These are phyloP conservation scores for Gila orcuttii DNA, from an alignment of 2,113 vertebrate species.

Conservation along the genomic window DNA sequence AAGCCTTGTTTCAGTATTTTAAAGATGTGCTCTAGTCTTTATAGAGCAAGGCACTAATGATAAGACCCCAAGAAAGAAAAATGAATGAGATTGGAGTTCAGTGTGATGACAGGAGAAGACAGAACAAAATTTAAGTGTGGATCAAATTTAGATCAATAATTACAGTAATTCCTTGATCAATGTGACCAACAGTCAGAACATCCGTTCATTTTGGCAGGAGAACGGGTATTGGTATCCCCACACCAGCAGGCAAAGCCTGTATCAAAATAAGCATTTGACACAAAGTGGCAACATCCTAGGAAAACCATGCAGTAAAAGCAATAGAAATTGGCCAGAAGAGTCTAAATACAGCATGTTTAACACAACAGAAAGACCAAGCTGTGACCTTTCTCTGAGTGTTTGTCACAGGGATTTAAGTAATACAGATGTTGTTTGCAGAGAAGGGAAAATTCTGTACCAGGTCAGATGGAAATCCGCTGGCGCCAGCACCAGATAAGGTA, in stretches of 20 bases:
- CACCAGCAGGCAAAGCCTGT: conserved; percentile 53
- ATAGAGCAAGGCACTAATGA: background rate
- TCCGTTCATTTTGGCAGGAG: conserved; percentile 56
- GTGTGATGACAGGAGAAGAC: background rate
- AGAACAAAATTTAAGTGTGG: conserved; percentile 27
- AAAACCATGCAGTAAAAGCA: conserved; percentile 41
- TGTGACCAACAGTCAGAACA: conserved; percentile 59
- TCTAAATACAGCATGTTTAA: background rate
- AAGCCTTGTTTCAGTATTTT: background rate
- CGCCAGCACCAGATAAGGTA: conserved; percentile 40
- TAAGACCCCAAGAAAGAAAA: background rate
- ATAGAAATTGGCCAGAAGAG: background rate
- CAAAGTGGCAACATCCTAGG: conserved; percentile 46
- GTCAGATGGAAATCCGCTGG: conserved; percentile 13
- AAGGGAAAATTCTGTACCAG: background rate
- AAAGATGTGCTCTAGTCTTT: background rate
- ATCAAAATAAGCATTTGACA: conserved; percentile 59
- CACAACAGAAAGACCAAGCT: background rate
- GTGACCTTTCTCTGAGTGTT: background rate
- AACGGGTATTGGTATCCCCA: conserved; percentile 33
- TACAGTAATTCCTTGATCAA: conserved; percentile 64
- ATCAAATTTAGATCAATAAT: conserved; percentile 64
- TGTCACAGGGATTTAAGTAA: conserved; percentile 31
- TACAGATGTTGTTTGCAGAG: conserved; percentile 3
- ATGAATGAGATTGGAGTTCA: background rate